Base-by-base conservation (phyloP, 2,888 invertebrate species). In the Sicus ferrugineus region DNA sequence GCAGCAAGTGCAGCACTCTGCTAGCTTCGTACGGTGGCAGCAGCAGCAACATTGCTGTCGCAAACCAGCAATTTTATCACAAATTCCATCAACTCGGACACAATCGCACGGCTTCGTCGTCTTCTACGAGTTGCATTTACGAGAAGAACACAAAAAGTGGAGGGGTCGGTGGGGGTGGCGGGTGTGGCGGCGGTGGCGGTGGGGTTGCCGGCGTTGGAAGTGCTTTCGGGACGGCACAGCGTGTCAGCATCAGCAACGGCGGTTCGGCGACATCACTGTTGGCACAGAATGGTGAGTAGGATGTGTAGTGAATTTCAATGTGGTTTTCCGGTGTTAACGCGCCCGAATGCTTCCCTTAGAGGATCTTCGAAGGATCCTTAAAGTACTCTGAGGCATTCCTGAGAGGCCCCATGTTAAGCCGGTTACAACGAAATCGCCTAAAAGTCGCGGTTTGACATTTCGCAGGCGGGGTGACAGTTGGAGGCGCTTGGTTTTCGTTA, bases 11-110 rank as follows among this genome's bases (percentile, higher is more conserved):
- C 72, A 72, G 77, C 75, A 74, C 76, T 1, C 73, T 79, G 70
- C 67, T 78, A 59, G 72, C 79, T 7, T 80, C 77, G 71, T 80
- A 81, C 63, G 77, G 77, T 19, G 78, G 79, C 62, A 80, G 77
- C 74, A 81, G 73, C 70, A 75, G 64, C 67, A 80, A 77, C 70
- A 78, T 80, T 64, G 73, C 76, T n/a, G 71, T 73, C 46, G 63
- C 75, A 30, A 67, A 67, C 31, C 77, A 75, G 59, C 78, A 79
- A 34, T 77, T 78, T 72, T 80, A 81, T 73, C 82, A 81, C 72
- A 80, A 82, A 72, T 79, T 75, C 58, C 70, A 71, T 34, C 75
- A 75, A 71, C 56, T 69, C 65, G 72, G 48, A 54, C 50, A 73
- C 75, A 72, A 78, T 76, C 68, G 78, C 73, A 63, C 75, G 68